phyloP scores from a whole-genome alignment of 2,113 vertebrate species.

The Thinocorus orbignyianus region DNA sequence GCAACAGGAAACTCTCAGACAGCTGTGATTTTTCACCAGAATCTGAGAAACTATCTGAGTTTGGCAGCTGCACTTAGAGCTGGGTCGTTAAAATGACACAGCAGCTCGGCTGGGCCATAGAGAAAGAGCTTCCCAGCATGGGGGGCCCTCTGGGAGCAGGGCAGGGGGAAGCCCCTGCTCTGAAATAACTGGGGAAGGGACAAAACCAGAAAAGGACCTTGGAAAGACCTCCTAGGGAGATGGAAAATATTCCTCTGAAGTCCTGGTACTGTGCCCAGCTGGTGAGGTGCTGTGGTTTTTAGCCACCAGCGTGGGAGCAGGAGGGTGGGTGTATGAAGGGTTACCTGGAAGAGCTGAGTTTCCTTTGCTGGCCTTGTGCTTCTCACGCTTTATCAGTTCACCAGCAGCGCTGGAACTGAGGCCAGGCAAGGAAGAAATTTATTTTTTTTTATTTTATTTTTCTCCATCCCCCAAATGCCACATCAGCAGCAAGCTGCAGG shows the following conservation, averaged over 20 bases:
- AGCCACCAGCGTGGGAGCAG: not conserved
- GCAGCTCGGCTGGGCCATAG: not conserved
- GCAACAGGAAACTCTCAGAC: not conserved
- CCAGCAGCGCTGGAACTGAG: not conserved
- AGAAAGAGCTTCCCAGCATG: not conserved
- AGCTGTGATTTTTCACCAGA: constrained; percentile 45
- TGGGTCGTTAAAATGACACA: not conserved
- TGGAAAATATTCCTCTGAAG: not conserved
- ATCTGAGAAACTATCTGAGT: not conserved
- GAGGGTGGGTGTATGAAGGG: not conserved
- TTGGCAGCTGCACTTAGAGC: not conserved
- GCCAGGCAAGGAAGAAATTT: not conserved
- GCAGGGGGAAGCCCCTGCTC: not conserved
- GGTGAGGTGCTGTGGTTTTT: not conserved
- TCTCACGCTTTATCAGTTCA: not conserved
- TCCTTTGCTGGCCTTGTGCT: not conserved
- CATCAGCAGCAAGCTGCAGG: constrained; percentile 59
- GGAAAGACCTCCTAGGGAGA: not conserved
- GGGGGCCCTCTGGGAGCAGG: not conserved
- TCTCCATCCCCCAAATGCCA: constrained; percentile 20
- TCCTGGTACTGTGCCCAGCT: not conserved
- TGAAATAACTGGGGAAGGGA: not conserved
- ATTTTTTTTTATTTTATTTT: not conserved
- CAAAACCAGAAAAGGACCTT: not conserved
- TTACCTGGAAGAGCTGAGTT: not conserved